Conservation (phyloP, 2,797 vertebrate species). For the Enteromius mattozi region DNA sequence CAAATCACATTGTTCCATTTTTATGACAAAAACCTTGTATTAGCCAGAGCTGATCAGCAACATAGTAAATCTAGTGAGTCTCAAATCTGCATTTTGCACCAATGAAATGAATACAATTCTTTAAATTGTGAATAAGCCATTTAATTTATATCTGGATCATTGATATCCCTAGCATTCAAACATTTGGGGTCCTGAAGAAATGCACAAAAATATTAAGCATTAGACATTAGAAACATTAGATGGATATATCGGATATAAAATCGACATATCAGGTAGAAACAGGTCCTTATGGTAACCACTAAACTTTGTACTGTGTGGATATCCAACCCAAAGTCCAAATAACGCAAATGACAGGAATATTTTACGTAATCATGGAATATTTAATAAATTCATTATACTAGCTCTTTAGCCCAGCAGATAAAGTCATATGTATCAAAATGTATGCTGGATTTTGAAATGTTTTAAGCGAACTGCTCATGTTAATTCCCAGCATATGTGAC, state of each 20-base stretch:
- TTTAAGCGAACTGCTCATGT: not conserved
- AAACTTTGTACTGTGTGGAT: not conserved
- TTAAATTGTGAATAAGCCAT: not conserved
- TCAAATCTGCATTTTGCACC: not conserved
- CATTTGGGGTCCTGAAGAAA: not conserved
- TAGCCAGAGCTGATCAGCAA: not conserved
- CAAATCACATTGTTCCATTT: not conserved
- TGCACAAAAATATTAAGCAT: not conserved
- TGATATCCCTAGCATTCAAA: not conserved
- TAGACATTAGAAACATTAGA: not conserved
- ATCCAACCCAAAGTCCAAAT: not conserved
- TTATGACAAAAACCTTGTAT: not conserved
- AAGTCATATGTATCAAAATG: not conserved
- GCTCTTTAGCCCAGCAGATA: not conserved
- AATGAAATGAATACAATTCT: not conserved
- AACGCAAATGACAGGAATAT: not conserved
- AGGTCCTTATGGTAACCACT: not conserved
- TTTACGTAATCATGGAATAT: not conserved
- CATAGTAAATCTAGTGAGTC: not conserved
- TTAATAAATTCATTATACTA: not conserved
- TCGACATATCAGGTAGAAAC: not conserved
- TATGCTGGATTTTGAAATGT: not conserved
- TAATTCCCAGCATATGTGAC: not conserved
- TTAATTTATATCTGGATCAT: too few relatives aligned
- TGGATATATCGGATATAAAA: not conserved